These are phyloP conservation scores for Rafetus swinhoei DNA, from an alignment of 2,113 vertebrate species.

Conservation along the genomic window DNA sequence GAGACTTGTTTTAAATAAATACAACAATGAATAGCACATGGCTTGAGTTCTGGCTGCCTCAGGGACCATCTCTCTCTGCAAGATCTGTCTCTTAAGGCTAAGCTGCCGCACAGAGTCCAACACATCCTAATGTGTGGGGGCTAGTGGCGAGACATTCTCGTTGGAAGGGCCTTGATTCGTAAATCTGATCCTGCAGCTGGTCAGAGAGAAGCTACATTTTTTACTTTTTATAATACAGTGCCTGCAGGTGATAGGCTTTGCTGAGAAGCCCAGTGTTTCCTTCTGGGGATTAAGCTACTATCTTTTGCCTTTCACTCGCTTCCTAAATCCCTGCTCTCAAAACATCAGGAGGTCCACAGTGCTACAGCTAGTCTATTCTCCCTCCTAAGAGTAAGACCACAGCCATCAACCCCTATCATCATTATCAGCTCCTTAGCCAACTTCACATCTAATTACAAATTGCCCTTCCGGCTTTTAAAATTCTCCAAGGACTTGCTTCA, in stretches of 20 bases:
- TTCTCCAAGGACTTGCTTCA: neutral
- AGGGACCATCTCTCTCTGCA: neutral
- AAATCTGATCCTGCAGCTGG: neutral
- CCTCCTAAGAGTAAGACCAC: neutral
- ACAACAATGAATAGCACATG: neutral
- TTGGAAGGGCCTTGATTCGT: neutral
- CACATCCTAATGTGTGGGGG: neutral
- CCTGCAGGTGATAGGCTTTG: slow-evolving; percentile 23
- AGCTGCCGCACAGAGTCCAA: neutral
- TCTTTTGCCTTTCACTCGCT: neutral
- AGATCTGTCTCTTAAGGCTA: neutral
- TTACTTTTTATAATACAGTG: neutral
- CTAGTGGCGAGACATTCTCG: neutral
- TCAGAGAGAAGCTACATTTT: neutral
- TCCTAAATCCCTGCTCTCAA: slow-evolving; percentile 1
- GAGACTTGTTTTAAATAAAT: neutral
- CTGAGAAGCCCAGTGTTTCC: neutral
- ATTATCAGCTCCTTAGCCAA: neutral
- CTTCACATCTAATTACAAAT: neutral
- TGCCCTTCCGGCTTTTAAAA: neutral
- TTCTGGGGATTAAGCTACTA: neutral
- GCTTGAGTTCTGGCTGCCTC: neutral
- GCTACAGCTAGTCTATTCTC: neutral
- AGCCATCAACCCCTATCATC: neutral
- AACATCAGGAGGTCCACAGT: neutral